Conservation (phyloP, 2,888 invertebrate species). For the Helleia helle region DNA sequence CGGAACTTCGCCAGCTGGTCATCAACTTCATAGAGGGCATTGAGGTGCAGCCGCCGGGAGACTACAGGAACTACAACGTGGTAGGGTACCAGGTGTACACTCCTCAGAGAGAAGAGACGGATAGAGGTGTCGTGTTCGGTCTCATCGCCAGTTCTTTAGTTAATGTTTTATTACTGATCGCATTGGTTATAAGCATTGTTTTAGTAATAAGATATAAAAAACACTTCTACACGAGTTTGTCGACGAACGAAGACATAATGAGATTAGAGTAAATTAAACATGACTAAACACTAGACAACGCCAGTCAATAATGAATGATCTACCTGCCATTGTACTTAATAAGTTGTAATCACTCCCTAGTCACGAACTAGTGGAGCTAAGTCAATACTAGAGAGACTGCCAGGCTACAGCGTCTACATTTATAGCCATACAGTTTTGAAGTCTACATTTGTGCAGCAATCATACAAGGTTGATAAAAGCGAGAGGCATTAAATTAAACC, state of each 20-base stretch:
- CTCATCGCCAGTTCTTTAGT: conserved; percentile 39
- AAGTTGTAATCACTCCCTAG: no score
- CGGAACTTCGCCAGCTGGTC: conserved; percentile 41
- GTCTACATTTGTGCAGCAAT: no score
- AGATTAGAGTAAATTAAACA: conserved; percentile 25
- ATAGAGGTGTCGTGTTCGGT: conserved; percentile 23
- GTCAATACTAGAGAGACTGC: no score
- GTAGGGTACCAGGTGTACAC: background rate
- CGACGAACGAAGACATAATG: conserved; percentile 28
- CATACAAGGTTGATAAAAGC: no score
- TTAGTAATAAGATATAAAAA: conserved; percentile 35
- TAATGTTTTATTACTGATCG: conserved; percentile 36
- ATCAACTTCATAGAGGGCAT: conserved; percentile 35
- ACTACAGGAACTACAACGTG: background rate
- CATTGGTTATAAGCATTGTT: conserved; percentile 28
- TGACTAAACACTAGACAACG: no score
- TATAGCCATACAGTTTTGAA: no score
- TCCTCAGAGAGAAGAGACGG: background rate
- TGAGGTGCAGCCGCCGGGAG: background rate
- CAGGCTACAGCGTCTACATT: no score
- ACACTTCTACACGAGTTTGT: conserved; percentile 29
- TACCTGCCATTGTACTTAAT: no score
- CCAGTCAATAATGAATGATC: no score
- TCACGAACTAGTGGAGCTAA: no score
- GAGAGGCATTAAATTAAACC: no score